Conservation (phyloP, 2,113 vertebrate species). For the Turdus rufiventris region DNA sequence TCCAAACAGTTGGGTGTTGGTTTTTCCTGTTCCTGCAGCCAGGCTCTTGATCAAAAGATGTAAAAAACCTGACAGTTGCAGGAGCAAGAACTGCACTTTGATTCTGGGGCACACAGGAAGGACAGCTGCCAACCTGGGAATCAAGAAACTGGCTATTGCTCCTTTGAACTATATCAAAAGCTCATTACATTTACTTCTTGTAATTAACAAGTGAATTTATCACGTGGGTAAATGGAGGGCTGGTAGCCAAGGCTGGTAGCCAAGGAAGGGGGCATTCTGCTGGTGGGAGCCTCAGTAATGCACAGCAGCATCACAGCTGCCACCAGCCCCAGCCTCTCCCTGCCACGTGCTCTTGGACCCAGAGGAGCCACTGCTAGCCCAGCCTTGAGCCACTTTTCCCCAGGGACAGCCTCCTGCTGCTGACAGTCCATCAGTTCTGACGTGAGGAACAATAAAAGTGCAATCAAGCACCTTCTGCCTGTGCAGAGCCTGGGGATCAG, state of each 20-base stretch:
- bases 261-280: not conserved
- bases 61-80: constrained; percentile 1
- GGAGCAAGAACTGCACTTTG: not conserved
- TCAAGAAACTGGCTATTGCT: constrained; percentile 11
- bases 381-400: not conserved
- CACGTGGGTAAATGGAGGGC: not conserved
- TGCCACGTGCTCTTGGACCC: not conserved
- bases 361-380: not conserved
- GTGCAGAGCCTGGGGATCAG: not conserved
- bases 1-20: constrained; percentile 22
- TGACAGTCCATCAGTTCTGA: not conserved
- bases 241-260: not conserved
- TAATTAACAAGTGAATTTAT: constrained; percentile 16
- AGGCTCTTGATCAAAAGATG: constrained; percentile 42
- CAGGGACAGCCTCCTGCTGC: not conserved
- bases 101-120: not conserved
- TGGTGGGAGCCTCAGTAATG: not conserved
- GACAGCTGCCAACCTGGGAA: not conserved
- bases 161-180: constrained; percentile 43
- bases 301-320: accelerated
- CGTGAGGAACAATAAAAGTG: constrained; percentile 40
- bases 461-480: constrained; percentile 30
- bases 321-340: not conserved
- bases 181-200: constrained; percentile 23
- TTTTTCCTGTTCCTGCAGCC: constrained; percentile 24